Evolutionary conservation across 2,113 vertebrate species (phyloP), one percentile per base, ranked within the genome.

Genomic region (Clinocottus analis): DNA sequence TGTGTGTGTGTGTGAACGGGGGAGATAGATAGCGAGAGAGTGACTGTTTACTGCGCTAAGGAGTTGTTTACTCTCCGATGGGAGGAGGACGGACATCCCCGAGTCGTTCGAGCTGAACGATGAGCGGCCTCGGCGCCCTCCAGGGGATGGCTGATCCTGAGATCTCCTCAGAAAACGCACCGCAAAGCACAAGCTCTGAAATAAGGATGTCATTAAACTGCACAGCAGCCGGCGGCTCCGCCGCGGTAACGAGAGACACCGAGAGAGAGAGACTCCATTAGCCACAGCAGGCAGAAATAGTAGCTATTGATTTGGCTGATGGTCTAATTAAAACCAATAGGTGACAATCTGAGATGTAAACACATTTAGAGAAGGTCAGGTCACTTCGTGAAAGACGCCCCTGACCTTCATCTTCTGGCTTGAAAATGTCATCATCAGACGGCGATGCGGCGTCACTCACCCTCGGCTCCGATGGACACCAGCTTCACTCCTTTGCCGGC

Each of bases 401-500:
- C 19, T 23, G 45, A 59, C 29, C 53, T 74, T 67, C 16, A 5
- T 23, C 41, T 6, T 19, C 12, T 13, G 41, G 21, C 1, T 5
- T n/a, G n/a, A 8, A 55, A 60, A 49, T 9, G 14, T 58, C n/a
- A 3, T 23, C 3, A 19, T 21, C 1, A 23, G 51, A 25, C 39
- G 14, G 47, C 33, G 41, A 31, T 7, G 55, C 17, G 72, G 43
- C 68, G 10, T 45, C 45, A 33, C 94, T 93, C 93, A 99, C 98
- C 98, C 93, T 99, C 98, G 6, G 98, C 98, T 89, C 98, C 98
- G 14, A 99, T 99, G 47, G 97, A 99, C 39, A 99, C 97, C 85
- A 99, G 94, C 83, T 99, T 99, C 87, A 99, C 98, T 76, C 98
- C 98, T 95, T 99, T 99, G 89, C 98, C 95, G 90, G 97, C 94